Base-by-base conservation (phyloP, 2,888 invertebrate species). In the Acanthosepion esculentum region DNA sequence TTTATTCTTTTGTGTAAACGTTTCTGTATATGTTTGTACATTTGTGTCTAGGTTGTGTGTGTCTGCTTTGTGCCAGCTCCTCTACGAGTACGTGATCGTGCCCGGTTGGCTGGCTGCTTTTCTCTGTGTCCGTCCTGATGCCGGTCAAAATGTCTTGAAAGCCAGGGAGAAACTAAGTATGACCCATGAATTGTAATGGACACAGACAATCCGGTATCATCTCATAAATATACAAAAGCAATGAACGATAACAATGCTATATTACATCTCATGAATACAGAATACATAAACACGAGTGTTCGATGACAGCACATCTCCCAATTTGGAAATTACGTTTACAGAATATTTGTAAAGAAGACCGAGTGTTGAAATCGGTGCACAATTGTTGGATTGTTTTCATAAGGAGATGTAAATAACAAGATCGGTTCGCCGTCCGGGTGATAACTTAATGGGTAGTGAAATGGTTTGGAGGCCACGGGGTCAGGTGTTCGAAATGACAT, bases 211-310 rank as follows among this genome's bases (percentile, higher is more conserved):
- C 33, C 12, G n/a, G 78, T 78, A 78, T 78, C n/a, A 12, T 78
- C 78, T 78, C 78, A 78, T 78, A 78, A 78, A 78, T 78, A 78
- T 78, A 78, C 78, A 78, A 78, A 78, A 33, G 78, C 78, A 78
- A n/a, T 78, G 78, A 33, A n/a, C n/a, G 33, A 78, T 78, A 78
- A 78, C 78, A 78, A 78, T 78, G 78, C 78, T n/a, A n/a, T 78
- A 78, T 78, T 33, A 33, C 78, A 78, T 78, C 78, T 78, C 78
- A 78, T 78, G 78, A 78, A 78, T 78, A 78, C 78, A 78, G 78
- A 78, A n/a, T 78, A n/a, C 12, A 15, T 78, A 78, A 78, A n/a
- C 18, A 33, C n/a, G 18, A 78, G 33, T 18, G 12, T 78, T 78
- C 78, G 78, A 78, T 78, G 78, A 78, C 78, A 78, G 78, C 78